phyloP scores from a whole-genome alignment of 1,140 invertebrate species.

The Conus ventricosus region DNA sequence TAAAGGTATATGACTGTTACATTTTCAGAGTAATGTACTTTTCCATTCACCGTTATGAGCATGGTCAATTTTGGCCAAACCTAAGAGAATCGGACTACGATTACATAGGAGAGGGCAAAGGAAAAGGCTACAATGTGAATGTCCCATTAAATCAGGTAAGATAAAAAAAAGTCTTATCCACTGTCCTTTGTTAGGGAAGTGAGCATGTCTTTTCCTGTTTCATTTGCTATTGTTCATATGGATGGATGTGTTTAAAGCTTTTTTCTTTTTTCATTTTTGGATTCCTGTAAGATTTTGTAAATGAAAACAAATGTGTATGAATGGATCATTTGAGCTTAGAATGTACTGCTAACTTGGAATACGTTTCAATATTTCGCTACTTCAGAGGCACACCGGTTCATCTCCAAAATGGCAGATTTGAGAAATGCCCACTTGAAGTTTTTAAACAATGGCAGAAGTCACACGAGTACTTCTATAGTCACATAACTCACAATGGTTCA shows the following conservation, averaged over 20 bases:
- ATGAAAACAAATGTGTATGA: background rate
- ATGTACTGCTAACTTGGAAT: too few species aligned
- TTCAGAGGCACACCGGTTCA: too few species aligned
- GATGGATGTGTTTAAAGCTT: background rate
- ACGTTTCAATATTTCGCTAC: too few species aligned
- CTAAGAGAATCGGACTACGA: conserved; percentile 92
- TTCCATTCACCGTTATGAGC: conserved; percentile 97
- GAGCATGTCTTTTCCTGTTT: background rate
- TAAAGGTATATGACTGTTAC: too few species aligned
- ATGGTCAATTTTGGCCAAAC: conserved; percentile 96
- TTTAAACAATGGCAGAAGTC: too few species aligned
- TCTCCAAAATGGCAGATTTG: too few species aligned
- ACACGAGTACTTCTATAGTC: too few species aligned
- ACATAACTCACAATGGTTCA: too few species aligned
- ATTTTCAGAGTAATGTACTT: conserved; percentile 91
- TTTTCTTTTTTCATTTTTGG: background rate
- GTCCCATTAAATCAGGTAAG: conserved; percentile 87
- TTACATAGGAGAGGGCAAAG: conserved; percentile 85
- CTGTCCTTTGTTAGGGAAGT: background rate
- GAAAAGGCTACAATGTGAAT: conserved; percentile 93
- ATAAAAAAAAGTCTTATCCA: background rate
- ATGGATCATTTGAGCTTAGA: too few species aligned
- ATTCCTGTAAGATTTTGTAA: background rate
- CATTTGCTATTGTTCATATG: background rate
- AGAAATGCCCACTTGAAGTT: too few species aligned